phyloP scores from a whole-genome alignment of 2,888 invertebrate genomes.

The Philereme transversata region DNA sequence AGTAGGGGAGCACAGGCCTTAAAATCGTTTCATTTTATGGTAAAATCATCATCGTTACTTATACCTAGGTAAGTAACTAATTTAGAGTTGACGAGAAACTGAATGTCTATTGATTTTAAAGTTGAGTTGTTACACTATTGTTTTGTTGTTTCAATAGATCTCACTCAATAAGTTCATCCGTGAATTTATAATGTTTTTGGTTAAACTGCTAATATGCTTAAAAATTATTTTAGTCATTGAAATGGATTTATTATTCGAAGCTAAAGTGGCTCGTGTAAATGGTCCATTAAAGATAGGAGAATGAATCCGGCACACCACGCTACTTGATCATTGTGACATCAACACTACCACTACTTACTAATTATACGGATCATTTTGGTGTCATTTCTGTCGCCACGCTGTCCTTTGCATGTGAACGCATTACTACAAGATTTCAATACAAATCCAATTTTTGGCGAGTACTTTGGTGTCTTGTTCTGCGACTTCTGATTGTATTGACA shows the following conservation, averaged over 20 bases:
- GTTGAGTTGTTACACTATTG: no score
- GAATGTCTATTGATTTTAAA: no score
- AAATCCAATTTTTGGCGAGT: slow-evolving; percentile 78
- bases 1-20: no score
- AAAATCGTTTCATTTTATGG: no score
- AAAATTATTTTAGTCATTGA: no score
- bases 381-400: slow-evolving; percentile 49
- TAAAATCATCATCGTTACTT: no score
- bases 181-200: no score
- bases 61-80: no score
- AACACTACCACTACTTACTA: slow-evolving; percentile 67
- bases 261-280: slow-evolving; percentile 33
- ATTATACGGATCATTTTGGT: slow-evolving; percentile 48
- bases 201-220: no score
- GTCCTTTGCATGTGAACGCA: slow-evolving; percentile 63
- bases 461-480: slow-evolving; percentile 70
- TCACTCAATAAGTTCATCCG: no score
- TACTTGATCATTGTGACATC: slow-evolving; percentile 72
- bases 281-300: slow-evolving; percentile 41
- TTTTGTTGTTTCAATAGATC: no score
- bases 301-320: slow-evolving; percentile 77
- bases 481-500: slow-evolving; percentile 62
- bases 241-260: not conserved
- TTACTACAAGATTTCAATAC: slow-evolving; percentile 57
- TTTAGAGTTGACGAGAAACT: no score